A percentile compares a stretch with the other conserved stretches of the same genome.
Conservation (phyloP, 2,113 vertebrate species). For the Corapipo altera region DNA sequence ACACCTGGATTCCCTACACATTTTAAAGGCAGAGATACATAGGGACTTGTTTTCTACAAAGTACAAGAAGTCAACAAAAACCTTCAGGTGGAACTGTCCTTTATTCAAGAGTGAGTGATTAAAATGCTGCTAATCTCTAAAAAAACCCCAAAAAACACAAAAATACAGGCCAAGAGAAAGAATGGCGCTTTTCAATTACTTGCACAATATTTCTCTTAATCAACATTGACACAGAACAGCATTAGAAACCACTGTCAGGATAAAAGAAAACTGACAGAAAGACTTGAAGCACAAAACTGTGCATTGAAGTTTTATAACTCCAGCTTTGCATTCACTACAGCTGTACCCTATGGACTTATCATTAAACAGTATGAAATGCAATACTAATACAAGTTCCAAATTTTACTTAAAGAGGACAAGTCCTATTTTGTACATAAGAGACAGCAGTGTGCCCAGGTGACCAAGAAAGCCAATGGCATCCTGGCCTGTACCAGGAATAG, state of each 20-base stretch:
- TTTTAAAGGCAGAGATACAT: neutral
- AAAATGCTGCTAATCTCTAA: neutral
- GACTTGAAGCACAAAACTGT: neutral
- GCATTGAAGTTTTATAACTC: neutral
- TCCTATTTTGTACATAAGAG: neutral
- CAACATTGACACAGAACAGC: neutral
- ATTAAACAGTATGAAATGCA: neutral
- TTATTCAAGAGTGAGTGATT: neutral
- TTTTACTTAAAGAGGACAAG: neutral
- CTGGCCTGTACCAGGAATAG: neutral
- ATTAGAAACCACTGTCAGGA: neutral
- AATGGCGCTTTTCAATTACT: neutral
- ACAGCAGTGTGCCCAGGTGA: neutral
- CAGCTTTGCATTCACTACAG: neutral
- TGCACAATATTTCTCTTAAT: neutral
- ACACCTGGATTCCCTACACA: neutral
- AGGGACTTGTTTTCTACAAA: neutral
- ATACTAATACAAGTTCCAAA: neutral
- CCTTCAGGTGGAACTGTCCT: neutral
- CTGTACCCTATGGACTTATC: rapidly evolving
- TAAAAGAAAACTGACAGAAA: neutral
- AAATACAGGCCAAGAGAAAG: neutral
- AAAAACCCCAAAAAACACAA: neutral
- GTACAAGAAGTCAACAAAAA: neutral
- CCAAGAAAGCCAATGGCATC: neutral